phyloP scores from a whole-genome alignment of 2,888 invertebrate genomes.

The Andrena bucephala region DNA sequence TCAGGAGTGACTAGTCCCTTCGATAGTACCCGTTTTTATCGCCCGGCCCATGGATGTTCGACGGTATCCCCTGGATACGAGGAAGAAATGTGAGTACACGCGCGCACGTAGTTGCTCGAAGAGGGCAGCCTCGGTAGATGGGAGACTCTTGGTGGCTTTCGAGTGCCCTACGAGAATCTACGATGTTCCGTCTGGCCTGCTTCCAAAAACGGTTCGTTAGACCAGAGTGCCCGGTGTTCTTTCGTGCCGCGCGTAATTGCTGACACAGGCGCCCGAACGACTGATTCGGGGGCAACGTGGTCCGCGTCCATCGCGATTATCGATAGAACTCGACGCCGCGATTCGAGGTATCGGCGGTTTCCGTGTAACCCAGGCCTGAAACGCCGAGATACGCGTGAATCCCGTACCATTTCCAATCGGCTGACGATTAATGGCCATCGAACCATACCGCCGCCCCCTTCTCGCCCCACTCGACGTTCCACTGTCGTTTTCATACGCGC shows the following conservation, averaged over 20 bases:
- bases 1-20: background rate
- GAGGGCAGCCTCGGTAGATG: too few relatives aligned
- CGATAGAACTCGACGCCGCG: constrained; percentile 28
- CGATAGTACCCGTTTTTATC: background rate
- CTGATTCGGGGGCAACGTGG: constrained; percentile 6
- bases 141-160: background rate
- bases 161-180: too few relatives aligned
- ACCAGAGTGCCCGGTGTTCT: background rate
- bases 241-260: background rate
- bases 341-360: constrained; percentile 34
- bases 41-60: background rate
- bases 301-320: constrained; percentile 44
- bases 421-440: constrained; percentile 60
- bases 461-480: background rate
- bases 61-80: background rate
- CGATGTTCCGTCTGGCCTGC: background rate
- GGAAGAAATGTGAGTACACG: constrained; percentile 21
- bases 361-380: constrained; percentile 35
- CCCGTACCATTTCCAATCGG: constrained; percentile 49
- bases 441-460: background rate
- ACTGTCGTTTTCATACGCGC: constrained; percentile 3
- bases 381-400: constrained; percentile 53
- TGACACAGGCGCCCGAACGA: background rate
- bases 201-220: background rate
- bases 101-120: background rate